Conservation (phyloP, 2,797 vertebrate genomes). For the Lophius americanus region DNA sequence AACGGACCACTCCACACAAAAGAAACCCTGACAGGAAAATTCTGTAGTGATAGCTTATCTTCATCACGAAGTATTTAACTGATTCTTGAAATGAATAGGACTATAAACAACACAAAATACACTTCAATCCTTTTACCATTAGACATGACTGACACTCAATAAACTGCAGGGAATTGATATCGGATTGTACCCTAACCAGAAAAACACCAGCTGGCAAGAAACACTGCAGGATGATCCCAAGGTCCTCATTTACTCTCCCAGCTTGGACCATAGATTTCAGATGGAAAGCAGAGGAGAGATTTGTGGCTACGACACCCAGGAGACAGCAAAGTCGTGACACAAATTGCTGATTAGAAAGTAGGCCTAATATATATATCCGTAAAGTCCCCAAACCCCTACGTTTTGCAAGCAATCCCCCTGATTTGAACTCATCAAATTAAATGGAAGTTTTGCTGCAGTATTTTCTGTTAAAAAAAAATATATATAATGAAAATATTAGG, state of each 20-base stretch:
- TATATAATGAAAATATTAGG: neutral
- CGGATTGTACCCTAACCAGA: neutral
- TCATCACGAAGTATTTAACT: neutral
- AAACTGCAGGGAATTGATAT: slow-evolving; percentile 1
- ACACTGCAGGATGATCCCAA: neutral
- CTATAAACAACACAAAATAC: neutral
- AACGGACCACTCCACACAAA: neutral
- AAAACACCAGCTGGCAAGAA: neutral
- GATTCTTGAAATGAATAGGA: neutral
- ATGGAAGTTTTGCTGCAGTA: too few species aligned
- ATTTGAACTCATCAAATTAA: too few species aligned
- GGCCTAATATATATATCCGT: neutral
- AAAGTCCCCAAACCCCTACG: too few species aligned
- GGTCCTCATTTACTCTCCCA: slow-evolving; percentile 1
- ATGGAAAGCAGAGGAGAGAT: neutral
- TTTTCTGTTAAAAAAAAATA: too few species aligned
- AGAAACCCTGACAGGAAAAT: neutral
- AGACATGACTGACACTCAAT: neutral
- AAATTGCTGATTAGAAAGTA: slow-evolving; percentile 10
- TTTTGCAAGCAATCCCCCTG: too few species aligned
- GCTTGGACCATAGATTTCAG: neutral
- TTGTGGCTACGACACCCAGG: neutral
- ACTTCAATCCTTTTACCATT: slow-evolving; percentile 5
- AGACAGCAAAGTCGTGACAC: neutral
- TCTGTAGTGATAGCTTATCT: neutral